A percentile compares a stretch with the other conserved stretches of the same genome.
These are phyloP conservation scores for Eurois occulta DNA, from an alignment of 2,888 invertebrate genomes.

Conservation along the genomic window DNA sequence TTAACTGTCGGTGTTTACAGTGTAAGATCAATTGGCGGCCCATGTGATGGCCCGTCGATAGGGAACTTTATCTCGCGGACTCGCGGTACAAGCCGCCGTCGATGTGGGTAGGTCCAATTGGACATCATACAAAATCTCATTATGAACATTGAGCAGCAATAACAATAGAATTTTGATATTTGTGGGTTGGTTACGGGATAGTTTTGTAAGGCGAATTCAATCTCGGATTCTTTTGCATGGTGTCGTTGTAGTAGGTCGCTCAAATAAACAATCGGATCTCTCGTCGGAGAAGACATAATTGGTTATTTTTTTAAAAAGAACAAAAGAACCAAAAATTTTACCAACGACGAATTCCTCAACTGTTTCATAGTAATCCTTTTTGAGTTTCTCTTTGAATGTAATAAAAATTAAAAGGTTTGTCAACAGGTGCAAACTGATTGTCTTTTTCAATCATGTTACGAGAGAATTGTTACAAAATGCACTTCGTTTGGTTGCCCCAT, in stretches of 20 bases:
- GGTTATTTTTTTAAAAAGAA: neutral
- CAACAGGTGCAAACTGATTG: constrained; percentile 36
- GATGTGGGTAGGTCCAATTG: constrained; percentile 52
- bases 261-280: neutral
- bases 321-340: neutral
- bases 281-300: neutral
- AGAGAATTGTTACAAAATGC: constrained; percentile 66
- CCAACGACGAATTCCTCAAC: neutral
- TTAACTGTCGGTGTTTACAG: constrained; percentile 67
- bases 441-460: constrained; percentile 45
- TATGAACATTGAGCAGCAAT: constrained; percentile 46
- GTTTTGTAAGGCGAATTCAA: neutral
- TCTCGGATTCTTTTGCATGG: constrained; percentile 1
- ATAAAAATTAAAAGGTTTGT: constrained; percentile 27
- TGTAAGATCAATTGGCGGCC: constrained; percentile 66
- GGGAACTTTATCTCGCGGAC: constrained; percentile 45
- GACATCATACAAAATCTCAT: constrained; percentile 53
- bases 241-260: neutral
- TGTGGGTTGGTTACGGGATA: constrained; percentile 19
- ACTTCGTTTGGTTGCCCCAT: constrained; percentile 69
- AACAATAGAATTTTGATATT: constrained; percentile 44
- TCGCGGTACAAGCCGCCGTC: constrained; percentile 28
- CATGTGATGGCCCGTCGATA: constrained; percentile 52
- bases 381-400: neutral
- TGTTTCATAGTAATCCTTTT: neutral